Evolutionary conservation across 2,888 invertebrate genomes (phyloP).

Genomic region (Campaea margaritaria): DNA sequence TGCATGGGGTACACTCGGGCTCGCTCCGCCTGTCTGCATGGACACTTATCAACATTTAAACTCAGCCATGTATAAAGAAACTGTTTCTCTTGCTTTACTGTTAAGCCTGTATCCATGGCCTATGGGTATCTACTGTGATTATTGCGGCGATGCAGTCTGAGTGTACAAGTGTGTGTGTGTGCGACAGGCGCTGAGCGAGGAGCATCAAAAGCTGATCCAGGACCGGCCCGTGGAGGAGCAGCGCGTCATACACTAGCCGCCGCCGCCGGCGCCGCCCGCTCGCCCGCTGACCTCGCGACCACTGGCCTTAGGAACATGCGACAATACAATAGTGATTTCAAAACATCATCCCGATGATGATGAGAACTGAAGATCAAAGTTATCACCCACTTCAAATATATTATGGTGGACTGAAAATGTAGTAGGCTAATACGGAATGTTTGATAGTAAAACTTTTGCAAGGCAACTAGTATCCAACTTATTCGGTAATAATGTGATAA

Average conservation of each 20-base stretch:
- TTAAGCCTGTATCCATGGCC: no score
- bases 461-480: not conserved
- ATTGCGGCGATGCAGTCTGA: constrained; percentile 31
- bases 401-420: not conserved
- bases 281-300: no score
- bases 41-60: not conserved
- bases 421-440: not conserved
- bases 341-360: not conserved
- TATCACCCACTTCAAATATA: not conserved
- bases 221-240: constrained; percentile 67
- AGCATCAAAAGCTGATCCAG: constrained; percentile 92
- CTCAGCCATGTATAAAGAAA: not conserved
- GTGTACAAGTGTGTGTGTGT: constrained; percentile 53
- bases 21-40: constrained; percentile 4
- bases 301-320: no score
- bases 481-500: constrained; percentile 19
- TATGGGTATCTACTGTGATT: not conserved
- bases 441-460: not conserved
- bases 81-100: not conserved
- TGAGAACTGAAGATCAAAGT: not conserved
- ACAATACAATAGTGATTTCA: no score
- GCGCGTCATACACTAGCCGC: constrained; percentile 68
- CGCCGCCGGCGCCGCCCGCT: not conserved
- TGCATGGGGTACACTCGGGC: constrained; percentile 53
- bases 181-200: constrained; percentile 91